phyloP scores from a whole-genome alignment of 1,140 invertebrate species.

The Octopus sinensis region DNA sequence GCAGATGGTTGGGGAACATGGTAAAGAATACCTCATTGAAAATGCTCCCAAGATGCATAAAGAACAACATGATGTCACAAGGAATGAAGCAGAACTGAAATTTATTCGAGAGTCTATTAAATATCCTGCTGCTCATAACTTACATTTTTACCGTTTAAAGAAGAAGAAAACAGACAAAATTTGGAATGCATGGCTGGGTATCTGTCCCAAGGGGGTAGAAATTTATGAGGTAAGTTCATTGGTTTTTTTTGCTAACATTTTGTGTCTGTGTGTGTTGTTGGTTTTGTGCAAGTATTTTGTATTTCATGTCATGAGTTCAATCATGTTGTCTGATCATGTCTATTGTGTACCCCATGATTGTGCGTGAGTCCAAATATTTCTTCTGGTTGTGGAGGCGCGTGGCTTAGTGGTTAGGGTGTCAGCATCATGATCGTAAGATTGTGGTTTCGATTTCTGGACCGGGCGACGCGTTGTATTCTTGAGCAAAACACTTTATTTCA shows the following conservation, averaged over 20 bases:
- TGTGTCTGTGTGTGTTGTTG: not conserved
- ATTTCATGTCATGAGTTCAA: no score
- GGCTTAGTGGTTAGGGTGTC: no score
- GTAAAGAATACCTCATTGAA: slow-evolving; percentile 63
- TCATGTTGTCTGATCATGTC: no score
- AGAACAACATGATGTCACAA: slow-evolving; percentile 73
- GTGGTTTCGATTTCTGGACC: no score
- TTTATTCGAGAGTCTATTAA: slow-evolving; percentile 86
- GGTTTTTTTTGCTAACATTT: slow-evolving; percentile 18
- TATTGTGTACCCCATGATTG: no score
- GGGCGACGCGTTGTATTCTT: no score
- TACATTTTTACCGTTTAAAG: slow-evolving; percentile 81
- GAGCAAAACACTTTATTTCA: no score
- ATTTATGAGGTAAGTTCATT: slow-evolving; percentile 65
- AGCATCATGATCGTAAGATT: no score
- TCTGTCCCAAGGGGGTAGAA: slow-evolving; percentile 79
- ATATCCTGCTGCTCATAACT: slow-evolving; percentile 82
- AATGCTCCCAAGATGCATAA: slow-evolving; percentile 66
- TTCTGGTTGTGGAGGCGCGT: no score
- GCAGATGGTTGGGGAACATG: slow-evolving; percentile 63
- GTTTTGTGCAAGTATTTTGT: no score
- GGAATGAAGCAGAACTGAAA: slow-evolving; percentile 75
- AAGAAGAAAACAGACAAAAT: slow-evolving; percentile 70
- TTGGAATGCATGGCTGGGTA: slow-evolving; percentile 54
- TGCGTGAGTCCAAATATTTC: no score